Evolutionary conservation across 2,113 vertebrate genomes (phyloP), one percentile per base, ranked within the genome.

Genomic region (Scalopus aquaticus): DNA sequence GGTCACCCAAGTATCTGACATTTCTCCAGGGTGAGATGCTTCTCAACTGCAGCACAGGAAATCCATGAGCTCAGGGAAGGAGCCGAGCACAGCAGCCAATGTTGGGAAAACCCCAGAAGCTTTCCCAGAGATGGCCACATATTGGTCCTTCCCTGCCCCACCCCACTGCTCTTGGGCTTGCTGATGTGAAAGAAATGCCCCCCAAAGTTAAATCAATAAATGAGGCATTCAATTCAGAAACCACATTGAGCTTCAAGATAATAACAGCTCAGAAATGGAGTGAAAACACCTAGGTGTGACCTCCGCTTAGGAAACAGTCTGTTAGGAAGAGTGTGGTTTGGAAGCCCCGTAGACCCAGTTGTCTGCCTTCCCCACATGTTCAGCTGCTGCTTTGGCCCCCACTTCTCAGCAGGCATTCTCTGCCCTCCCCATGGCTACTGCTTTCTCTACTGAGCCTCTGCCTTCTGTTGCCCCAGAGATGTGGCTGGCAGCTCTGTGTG

Each of bases 31-130:
- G 28, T 3, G 17, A 69, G n/a, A 1, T 20, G 16, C 64, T 58
- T 64, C 73, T 58, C 85, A 83, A 56, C 56, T 24, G 20, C 10
- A 92, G 76, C n/a, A 67, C 60, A 79, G 65, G 46, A 90, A 80
- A 28, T 28, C 6, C 11, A 30, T 8, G 51, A 30, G 11, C 9
- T 35, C 35, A 5, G 64, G 60, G 54, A 60, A 56, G 26, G 22
- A 28, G 26, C 42, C 46, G 6, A 6, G 6, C 20, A 46, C 30
- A 42, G 32, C 24, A 20, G 0, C 16, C 84, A 69, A 26, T 0
- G 0, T 28, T 35, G 9, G 44, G 82, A 70, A 87, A 81, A 51
- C 4, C 58, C 76, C 42, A 80, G 69, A 37, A 64, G 30, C 37
- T 30, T 76, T 54, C 60, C 67, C 62, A 39, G 15, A 58, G n/a